Conservation (phyloP, 2,113 vertebrate species). For the Madoqua kirkii region DNA sequence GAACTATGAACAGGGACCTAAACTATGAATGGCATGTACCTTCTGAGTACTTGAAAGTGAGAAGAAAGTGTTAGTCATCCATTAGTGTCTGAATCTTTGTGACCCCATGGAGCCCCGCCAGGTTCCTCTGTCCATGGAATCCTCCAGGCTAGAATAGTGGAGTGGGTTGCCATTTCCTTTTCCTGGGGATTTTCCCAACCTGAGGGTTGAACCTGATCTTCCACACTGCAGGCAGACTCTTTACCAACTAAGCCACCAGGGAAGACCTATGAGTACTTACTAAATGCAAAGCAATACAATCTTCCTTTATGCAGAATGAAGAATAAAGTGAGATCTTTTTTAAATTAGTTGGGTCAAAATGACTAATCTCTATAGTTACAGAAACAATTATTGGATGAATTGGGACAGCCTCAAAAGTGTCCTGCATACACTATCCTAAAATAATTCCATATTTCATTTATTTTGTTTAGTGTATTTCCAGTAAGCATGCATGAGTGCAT, state of each 20-base stretch:
- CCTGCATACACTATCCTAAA: neutral
- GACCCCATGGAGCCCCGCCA: neutral
- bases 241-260: neutral
- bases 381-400: neutral
- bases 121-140: neutral
- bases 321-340: neutral
- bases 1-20: neutral
- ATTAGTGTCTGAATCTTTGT: neutral
- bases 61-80: neutral
- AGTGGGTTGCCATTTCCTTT: neutral
- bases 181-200: accelerated
- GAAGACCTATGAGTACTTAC: neutral
- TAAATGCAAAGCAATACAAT: neutral
- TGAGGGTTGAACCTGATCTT: neutral
- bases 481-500: slow-evolving; percentile 21
- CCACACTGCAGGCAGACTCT: neutral
- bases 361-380: neutral
- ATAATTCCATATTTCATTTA: neutral
- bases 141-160: neutral
- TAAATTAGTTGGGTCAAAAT: neutral
- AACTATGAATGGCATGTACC: neutral
- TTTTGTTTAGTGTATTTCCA: neutral
- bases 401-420: neutral
- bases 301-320: neutral
- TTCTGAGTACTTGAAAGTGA: neutral